Base-by-base conservation (phyloP, 2,888 invertebrate genomes). In the Ecliptopera silaceata region DNA sequence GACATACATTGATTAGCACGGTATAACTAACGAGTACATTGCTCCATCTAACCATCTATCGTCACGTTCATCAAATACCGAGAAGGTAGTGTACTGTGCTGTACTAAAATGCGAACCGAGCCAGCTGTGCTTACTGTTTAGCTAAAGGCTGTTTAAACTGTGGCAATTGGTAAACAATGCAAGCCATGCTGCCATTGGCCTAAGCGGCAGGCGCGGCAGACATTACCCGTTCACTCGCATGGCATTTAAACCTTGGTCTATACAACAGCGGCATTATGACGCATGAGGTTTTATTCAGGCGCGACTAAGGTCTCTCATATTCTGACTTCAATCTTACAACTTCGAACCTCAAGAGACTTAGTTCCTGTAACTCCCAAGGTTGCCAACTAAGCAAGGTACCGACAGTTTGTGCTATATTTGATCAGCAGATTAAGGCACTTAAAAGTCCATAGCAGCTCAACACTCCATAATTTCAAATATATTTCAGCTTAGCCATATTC, bases 151-250 rank as follows among this genome's bases (percentile, higher is more conserved):
- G 41, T 41, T 41, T 20, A 38, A 17, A 15, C 50, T 43, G 22
- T 43, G 32, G 32, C 5, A 34, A 15, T 17, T 15, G 38, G 44
- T 44, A 49, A 65, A 56, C 56, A 48, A 56, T 48, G 42, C 42
- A 53, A 36, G 60, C 13, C 17, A 36, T 36, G 22, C 54, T 56
- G 56, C 55, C 32, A 79, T 79, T 79, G 79, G 80, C 44, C 59
- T 55, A 44, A 55, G 53, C 61, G 50, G 77, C 70, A 73, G 79
- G 77, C 78, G 70, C 73, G 78, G 71, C 71, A 62, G 29, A 31
- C 56, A 56, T 52, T 17, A 18, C 47, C 71, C 78, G 68, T 66
- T 76, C 79, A 70, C 74, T 74, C 15, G 70, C 60, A 55, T 68
- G 65, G 62, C 66, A 64, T 60, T 66, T 45, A 46, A 46, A 10